Conservation (phyloP, 2,113 vertebrate genomes). For the Dasyprocta punctata region DNA sequence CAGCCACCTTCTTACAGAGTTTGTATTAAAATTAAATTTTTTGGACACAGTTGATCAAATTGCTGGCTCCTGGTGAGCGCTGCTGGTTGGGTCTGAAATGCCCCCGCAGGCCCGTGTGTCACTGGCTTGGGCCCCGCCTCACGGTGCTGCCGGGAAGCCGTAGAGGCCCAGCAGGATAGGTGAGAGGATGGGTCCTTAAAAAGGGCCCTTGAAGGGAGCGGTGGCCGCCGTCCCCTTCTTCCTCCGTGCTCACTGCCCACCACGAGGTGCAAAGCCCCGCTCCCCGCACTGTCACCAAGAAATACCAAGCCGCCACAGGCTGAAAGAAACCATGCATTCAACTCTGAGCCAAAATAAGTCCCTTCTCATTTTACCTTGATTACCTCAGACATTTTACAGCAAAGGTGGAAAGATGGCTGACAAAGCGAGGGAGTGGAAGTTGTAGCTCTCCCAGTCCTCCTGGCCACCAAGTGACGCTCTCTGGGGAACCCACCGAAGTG, state of each 20-base stretch:
- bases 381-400: neutral
- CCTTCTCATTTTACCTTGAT: neutral
- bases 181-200: neutral
- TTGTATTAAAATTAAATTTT: neutral
- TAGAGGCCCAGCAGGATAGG: no score
- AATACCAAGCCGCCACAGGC: neutral
- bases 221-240: neutral
- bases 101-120: neutral
- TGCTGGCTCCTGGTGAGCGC: neutral
- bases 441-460: neutral
- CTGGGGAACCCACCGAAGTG: neutral
- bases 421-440: neutral
- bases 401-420: neutral
- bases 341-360: neutral
- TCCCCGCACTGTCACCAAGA: neutral
- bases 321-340: neutral
- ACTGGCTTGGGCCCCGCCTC: neutral
- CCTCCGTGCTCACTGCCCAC: neutral
- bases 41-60: neutral
- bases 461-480: neutral
- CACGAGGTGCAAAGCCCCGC: neutral
- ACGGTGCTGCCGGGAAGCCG: neutral
- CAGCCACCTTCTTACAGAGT: neutral
- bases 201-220: neutral
- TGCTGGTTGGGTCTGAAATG: no score